Base-by-base conservation (phyloP, 2,113 vertebrate species). In the Rana temporaria region DNA sequence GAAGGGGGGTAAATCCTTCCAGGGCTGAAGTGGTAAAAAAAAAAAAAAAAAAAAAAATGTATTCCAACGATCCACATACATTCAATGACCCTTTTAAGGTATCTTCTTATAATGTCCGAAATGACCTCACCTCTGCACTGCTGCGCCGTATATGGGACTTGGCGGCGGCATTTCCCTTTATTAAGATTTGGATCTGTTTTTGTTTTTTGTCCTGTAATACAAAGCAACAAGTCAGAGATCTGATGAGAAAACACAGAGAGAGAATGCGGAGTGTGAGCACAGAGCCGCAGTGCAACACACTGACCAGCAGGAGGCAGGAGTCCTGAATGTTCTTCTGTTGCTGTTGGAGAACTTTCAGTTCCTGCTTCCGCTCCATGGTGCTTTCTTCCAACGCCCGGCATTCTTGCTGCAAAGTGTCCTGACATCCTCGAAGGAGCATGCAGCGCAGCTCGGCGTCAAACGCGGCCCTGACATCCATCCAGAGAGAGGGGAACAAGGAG, bases 261-360 rank as follows among this genome's bases (percentile, higher is more conserved):
- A 15, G 18, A 34, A 17, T 4, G 22, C 64, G 16, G 32, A 34
- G 2, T 72, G 2, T 85, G 20, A 48, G 85, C 56, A 74, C 34
- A 84, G 56, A 78, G 19, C 42, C 42, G 2, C 42, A 48, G 7
- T 8, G 34, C 34, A 8, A 1, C 42, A 48, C 42, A 48, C 91
- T 87, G 68, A 95, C 95, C 91, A 95, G 92, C 30, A 91, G 89
- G 8, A 88, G 86, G 82, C 93, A 89, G 79, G 93, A 94, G 78
- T 94, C 90, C 86, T 94, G 84, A 79, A 97, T 93, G 69, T 88
- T 90, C 71, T 95, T 92, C 89, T 94, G 93, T 84, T 95, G 94
- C 63, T 87, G 87, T 55, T 87, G 92, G 2, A 97, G 91, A n/a
- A 82, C 89, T 19, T 86, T 87, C 1, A 95, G 87, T 0, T 89